These are phyloP conservation scores for Halisarca cf. caerulea DNA, from an alignment of 37 sponge, comb jelly and placozoan species.

Conservation along the genomic window DNA sequence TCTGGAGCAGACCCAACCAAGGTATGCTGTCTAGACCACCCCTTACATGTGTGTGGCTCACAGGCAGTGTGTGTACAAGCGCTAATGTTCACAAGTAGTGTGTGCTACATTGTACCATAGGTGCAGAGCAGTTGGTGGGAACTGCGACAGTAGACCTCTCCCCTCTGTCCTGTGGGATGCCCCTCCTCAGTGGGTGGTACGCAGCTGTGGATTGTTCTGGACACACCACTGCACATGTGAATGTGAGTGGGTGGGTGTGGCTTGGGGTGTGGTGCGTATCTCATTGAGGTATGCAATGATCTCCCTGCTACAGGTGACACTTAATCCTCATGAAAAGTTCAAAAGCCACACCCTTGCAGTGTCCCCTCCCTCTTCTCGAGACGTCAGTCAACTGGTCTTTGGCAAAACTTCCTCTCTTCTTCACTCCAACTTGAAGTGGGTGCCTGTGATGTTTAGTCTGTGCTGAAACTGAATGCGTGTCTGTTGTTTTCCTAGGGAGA, in stretches of 20 bases:
- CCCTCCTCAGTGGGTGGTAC: conserved; percentile 88
- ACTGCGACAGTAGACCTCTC: conserved; percentile 74
- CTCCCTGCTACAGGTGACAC: not conserved
- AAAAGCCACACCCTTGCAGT: not conserved
- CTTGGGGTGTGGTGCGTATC: too few relatives aligned
- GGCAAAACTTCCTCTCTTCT: not conserved
- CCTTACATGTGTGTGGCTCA: too few relatives aligned
- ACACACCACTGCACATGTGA: conserved; percentile 61
- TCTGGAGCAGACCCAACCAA: conserved; percentile 48
- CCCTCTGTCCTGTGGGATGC: conserved; percentile 75
- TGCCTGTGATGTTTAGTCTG: too few relatives aligned
- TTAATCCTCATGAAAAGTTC: not conserved
- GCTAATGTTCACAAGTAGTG: not conserved
- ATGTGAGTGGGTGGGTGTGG: conserved; percentile 62
- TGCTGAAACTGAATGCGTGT: too few relatives aligned
- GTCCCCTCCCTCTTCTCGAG: not conserved
- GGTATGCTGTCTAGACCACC: too few relatives aligned
- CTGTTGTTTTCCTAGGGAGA: too few relatives aligned
- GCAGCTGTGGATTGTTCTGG: conserved; percentile 68
- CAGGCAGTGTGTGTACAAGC: too few relatives aligned
- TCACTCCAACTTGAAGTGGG: not conserved
- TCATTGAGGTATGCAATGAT: too few relatives aligned
- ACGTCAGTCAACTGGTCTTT: not conserved
- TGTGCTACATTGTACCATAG: not conserved
- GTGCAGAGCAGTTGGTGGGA: conserved; percentile 53